phyloP scores from a whole-genome alignment of 2,888 invertebrate species.

The Drosophila sordidapex region DNA sequence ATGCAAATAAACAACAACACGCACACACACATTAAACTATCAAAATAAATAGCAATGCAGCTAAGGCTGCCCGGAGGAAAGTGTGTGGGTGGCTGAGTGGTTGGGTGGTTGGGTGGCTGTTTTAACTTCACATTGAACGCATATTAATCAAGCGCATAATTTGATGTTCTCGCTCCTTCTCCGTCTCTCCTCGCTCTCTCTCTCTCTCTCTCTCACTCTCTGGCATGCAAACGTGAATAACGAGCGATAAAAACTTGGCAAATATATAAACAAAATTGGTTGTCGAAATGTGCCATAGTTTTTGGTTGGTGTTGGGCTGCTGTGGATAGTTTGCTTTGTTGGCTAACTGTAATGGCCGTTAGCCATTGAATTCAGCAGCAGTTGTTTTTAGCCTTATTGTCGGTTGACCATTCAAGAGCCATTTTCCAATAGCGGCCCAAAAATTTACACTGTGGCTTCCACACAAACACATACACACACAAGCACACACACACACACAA shows the following conservation, averaged over 20 bases:
- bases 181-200: not conserved
- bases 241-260: conserved; percentile 78
- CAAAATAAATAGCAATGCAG: conserved; percentile 69
- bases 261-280: conserved; percentile 74
- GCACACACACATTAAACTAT: conserved; percentile 54
- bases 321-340: conserved; percentile 6
- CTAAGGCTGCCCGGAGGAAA: conserved; percentile 2
- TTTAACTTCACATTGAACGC: conserved; percentile 62
- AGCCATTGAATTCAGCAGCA: conserved; percentile 60
- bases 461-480: conserved; percentile 17
- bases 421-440: conserved; percentile 55
- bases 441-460: conserved; percentile 57
- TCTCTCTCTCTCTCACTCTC: not conserved
- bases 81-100: not conserved
- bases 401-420: conserved; percentile 75
- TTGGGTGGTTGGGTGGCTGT: conserved; percentile 4
- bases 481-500: not conserved
- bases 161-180: conserved; percentile 38
- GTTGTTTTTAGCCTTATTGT: conserved; percentile 70
- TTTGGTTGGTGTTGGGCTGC: not conserved
- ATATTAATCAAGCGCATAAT: conserved; percentile 79
- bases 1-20: conserved; percentile 51
- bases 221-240: conserved; percentile 60
- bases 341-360: conserved; percentile 55
- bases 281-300: conserved; percentile 37